Evolutionary conservation across 2,888 invertebrate species (phyloP), one percentile per base, ranked within the genome.

Genomic region (Andrena dorsata): DNA sequence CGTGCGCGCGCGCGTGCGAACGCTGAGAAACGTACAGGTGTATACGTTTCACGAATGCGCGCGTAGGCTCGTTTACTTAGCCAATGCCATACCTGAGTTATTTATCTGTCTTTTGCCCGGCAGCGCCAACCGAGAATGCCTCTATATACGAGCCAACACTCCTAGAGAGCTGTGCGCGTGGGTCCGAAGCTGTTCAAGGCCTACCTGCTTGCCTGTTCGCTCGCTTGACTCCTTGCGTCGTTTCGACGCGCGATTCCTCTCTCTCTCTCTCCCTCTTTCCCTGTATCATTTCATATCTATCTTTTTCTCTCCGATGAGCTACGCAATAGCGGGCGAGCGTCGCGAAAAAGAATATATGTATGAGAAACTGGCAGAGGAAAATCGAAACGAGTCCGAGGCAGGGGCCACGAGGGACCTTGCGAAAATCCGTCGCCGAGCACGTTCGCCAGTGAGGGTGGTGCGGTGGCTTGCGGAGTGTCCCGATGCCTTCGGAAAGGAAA

Each of bases 141-240:
- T 90, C 89, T 87, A 90, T 86, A 89, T 83, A 87, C 81, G 71
- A 77, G 65, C 79, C 86, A 82, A 86, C 86, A 86, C 83, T 85
- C 82, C 82, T 82, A 86, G 83, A 86, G 85, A 82, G 85, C 66
- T 69, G 81, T 75, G 51, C 80, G 83, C 92, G 93, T 92, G 92
- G 93, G 93, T 92, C 92, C 91, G 90, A 90, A 88, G 91, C 88
- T 90, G 91, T 92, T 93, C 93, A 93, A 93, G 93, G 93, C 91
- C 93, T 93, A 91, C 92, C 88, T 90, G 92, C 87, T 90, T 90
- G 89, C 89, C 89, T 86, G 86, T 84, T 86, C 72, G 83, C 82
- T 82, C 80, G 80, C 86, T 76, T 70, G 84, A 81, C 82, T 79
- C 79, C 86, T 76, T 88, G 88, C 65, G 26, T 88, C 90, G 89